Evolutionary conservation across 37 sponge, comb jelly and placozoan species (phyloP).

Genomic region (Lycopodina hypogea): DNA sequence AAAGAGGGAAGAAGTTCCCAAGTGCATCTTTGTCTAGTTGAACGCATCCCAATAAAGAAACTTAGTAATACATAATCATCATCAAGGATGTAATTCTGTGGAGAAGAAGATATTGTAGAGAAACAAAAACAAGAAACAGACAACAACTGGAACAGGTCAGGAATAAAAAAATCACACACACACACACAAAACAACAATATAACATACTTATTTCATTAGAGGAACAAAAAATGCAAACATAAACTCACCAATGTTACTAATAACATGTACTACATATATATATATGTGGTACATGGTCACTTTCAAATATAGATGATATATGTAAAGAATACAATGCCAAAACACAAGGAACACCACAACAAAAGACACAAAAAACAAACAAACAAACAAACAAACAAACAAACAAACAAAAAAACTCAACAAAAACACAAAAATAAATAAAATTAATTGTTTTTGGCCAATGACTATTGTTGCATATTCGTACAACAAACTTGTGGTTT

Average conservation of each 20-base stretch:
- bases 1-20: no score
- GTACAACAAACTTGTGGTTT: not conserved
- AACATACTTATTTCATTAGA: no score
- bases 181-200: no score
- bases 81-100: no score
- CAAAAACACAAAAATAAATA: not conserved
- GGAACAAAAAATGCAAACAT: conserved; percentile 8
- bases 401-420: not conserved
- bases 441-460: not conserved
- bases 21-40: no score
- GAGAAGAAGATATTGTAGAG: no score
- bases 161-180: no score
- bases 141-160: not conserved
- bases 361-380: not conserved
- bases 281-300: not conserved
- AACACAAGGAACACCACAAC: not conserved
- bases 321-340: no score
- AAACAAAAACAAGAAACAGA: not conserved
- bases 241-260: not conserved
- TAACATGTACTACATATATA: not conserved
- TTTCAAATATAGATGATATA: not conserved
- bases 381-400: not conserved
- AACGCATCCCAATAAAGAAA: no score
- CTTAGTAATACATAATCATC: no score
- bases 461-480: not conserved